phyloP scores from a whole-genome alignment of 1,140 invertebrate genomes.

The Calliopsis andreniformis region DNA sequence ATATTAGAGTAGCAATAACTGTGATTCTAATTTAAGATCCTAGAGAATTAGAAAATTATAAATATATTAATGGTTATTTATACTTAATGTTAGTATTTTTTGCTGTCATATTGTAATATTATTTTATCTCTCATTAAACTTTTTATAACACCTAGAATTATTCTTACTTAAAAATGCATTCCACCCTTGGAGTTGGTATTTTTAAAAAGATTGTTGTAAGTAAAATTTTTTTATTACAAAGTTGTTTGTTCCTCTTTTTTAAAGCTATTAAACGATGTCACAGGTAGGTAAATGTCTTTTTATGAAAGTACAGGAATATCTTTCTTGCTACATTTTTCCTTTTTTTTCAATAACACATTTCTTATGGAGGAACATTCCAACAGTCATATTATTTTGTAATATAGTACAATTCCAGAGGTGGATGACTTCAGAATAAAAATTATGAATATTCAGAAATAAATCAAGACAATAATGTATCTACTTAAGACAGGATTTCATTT shows the following conservation, averaged over 20 bases:
- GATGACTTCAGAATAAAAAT: slow-evolving; percentile 55
- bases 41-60: slow-evolving; percentile 25
- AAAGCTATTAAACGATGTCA: slow-evolving; percentile 58
- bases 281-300: slow-evolving; percentile 76
- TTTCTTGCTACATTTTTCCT: slow-evolving; percentile 58
- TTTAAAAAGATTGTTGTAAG: slow-evolving; percentile 53
- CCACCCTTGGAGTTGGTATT: slow-evolving; percentile 77
- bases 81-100: slow-evolving; percentile 37
- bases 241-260: slow-evolving; percentile 60
- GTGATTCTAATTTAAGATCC: slow-evolving; percentile 9
- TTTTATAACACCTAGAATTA: slow-evolving; percentile 48
- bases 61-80: slow-evolving; percentile 34
- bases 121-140: slow-evolving; percentile 43
- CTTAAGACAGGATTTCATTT: slow-evolving; percentile 74
- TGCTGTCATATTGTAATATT: slow-evolving; percentile 47
- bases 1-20: slow-evolving; percentile 26
- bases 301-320: slow-evolving; percentile 69
- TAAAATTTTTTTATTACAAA: slow-evolving; percentile 55
- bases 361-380: slow-evolving; percentile 77
- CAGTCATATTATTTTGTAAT: slow-evolving; percentile 19
- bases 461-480: slow-evolving; percentile 70
- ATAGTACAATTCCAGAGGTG: slow-evolving; percentile 76
- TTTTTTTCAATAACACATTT: slow-evolving; percentile 77
- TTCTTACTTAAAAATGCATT: slow-evolving; percentile 66
- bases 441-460: slow-evolving; percentile 33